Evolutionary conservation across 2,888 invertebrate species (phyloP).

Genomic region (Euplagia quadripunctaria): DNA sequence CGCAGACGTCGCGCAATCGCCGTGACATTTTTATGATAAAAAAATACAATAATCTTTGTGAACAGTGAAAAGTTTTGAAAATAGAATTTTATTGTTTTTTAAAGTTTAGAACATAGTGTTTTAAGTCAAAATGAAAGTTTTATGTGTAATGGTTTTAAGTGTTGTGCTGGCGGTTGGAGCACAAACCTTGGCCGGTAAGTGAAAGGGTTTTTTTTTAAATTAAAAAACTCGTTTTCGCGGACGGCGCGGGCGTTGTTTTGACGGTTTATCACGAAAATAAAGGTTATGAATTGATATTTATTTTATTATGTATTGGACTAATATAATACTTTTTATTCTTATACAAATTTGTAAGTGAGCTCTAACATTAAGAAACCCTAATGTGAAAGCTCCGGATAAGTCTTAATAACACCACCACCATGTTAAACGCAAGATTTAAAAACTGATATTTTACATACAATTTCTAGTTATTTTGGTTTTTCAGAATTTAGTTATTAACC

Average conservation of each 20-base stretch:
- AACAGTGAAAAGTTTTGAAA: constrained; percentile 6
- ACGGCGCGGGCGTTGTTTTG: constrained; percentile 37
- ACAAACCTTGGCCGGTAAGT: constrained; percentile 82
- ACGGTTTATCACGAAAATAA: neutral
- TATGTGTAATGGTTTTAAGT: constrained; percentile 59
- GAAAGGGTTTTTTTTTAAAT: constrained; percentile 72
- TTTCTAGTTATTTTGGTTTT: too few relatives aligned
- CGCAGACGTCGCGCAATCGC: constrained; percentile 46
- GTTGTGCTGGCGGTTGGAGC: constrained; percentile 70
- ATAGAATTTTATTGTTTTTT: constrained; percentile 23
- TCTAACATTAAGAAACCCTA: neutral
- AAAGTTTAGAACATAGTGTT: constrained; percentile 26
- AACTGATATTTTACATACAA: too few relatives aligned
- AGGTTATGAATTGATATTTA: too few relatives aligned
- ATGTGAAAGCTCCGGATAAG: neutral
- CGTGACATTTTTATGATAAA: constrained; percentile 29
- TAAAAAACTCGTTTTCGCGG: constrained; percentile 40
- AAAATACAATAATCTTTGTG: constrained; percentile 20
- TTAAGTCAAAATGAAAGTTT: constrained; percentile 56
- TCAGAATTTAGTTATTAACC: too few relatives aligned
- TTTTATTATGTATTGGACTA: too few relatives aligned
- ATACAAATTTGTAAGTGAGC: neutral
- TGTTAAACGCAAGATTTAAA: too few relatives aligned
- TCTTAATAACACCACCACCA: neutral
- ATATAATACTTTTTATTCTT: too few relatives aligned